Percentiles rank a stretch among this genome's conserved stretches.
These are phyloP conservation scores for Euthynnus affinis DNA, from an alignment of 2,797 vertebrate genomes.

Conservation along the genomic window DNA sequence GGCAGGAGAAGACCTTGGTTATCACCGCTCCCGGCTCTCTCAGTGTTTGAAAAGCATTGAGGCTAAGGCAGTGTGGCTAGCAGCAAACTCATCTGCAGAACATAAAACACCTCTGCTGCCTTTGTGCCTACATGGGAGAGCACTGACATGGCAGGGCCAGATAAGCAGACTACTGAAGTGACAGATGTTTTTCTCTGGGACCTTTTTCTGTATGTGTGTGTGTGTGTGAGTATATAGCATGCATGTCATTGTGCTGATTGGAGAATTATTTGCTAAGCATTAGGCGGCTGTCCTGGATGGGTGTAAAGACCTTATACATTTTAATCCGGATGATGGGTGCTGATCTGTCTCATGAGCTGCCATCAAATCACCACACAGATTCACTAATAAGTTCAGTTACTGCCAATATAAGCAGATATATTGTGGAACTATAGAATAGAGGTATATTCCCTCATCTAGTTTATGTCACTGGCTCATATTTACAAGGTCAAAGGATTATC, in stretches of 20 bases:
- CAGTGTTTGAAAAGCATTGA: conserved; percentile 78
- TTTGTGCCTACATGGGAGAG: conserved; percentile 62
- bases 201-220: conserved; percentile 33
- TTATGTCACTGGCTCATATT: conserved; percentile 8
- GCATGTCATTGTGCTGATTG: conserved; percentile 53
- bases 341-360: conserved; percentile 52
- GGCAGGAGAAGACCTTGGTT: conserved; percentile 71
- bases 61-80: conserved; percentile 49
- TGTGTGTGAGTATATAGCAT: conserved; percentile 2
- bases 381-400: conserved; percentile 32
- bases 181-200: conserved; percentile 68
- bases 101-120: conserved; percentile 62
- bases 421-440: not conserved
- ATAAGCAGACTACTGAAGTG: conserved; percentile 76
- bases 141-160: conserved; percentile 70
- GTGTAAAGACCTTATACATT: conserved; percentile 65
- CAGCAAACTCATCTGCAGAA: conserved; percentile 67
- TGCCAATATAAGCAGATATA: conserved; percentile 23
- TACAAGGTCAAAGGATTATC: conserved; percentile 36
- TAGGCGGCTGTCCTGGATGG: conserved; percentile 40
- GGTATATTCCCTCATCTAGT: conserved; percentile 9
- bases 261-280: conserved; percentile 62
- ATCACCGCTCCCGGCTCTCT: conserved; percentile 66
- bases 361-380: conserved; percentile 54
- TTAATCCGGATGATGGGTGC: conserved; percentile 75